Conservation (phyloP, 2,888 invertebrate genomes). For the Eristalinus aeneus region DNA sequence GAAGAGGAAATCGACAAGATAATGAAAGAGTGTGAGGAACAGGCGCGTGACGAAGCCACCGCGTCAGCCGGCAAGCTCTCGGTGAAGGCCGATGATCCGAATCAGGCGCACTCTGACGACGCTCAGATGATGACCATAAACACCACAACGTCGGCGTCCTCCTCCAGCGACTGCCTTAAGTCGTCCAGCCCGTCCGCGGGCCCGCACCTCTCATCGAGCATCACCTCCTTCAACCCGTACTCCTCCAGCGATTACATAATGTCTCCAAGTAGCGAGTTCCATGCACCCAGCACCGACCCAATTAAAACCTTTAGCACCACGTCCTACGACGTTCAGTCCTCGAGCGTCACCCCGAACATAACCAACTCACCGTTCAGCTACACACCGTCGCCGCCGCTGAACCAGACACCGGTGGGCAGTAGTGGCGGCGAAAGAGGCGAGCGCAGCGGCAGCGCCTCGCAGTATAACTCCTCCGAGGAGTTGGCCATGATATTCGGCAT, state of each 20-base stretch:
- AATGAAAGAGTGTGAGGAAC: constrained; percentile 79
- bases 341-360: constrained; percentile 77
- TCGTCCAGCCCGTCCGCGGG: constrained; percentile 78
- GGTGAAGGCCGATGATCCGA: constrained; percentile 44
- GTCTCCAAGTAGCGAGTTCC: constrained; percentile 80
- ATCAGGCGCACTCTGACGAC: constrained; percentile 29
- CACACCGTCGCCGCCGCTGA: constrained; percentile 77
- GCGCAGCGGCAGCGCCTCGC: constrained; percentile 80
- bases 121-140: constrained; percentile 65
- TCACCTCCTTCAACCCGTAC: constrained; percentile 80
- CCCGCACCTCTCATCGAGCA: constrained; percentile 79
- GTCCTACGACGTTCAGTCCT: constrained; percentile 79
- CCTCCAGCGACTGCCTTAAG: constrained; percentile 80
- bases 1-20: constrained; percentile 79
- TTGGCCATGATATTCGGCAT: constrained; percentile 84
- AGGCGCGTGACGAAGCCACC: constrained; percentile 72
- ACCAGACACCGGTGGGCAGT: constrained; percentile 75
- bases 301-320: constrained; percentile 81
- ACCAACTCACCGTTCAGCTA: constrained; percentile 75
- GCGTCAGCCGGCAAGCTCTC: constrained; percentile 28
- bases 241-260: constrained; percentile 80
- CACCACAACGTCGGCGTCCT: constrained; percentile 78
- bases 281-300: constrained; percentile 80
- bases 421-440: constrained; percentile 65
- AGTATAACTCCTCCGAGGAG: constrained; percentile 85